Conservation (phyloP, 1,140 invertebrate species). For the Yoshiicerus persimilis region DNA sequence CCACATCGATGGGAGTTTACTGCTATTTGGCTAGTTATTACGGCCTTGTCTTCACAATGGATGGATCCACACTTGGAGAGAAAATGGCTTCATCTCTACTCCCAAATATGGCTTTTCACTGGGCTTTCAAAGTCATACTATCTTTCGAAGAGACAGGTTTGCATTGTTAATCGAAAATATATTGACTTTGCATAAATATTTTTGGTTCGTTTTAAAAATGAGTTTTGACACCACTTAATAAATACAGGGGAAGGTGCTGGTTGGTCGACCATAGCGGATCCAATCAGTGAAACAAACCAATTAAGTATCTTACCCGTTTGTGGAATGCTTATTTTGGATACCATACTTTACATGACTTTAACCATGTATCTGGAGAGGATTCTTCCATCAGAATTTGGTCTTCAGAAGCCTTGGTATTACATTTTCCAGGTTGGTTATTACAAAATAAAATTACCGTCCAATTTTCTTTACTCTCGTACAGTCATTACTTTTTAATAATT, state of each 20-base stretch:
- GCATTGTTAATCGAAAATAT: no score
- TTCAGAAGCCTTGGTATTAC: constrained; percentile 57
- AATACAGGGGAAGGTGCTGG: constrained; percentile 57
- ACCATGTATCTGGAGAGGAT: constrained; percentile 61
- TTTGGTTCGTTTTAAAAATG: no score
- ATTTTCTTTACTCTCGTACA: no score
- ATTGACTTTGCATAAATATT: no score
- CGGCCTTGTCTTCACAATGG: no score
- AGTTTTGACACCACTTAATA: no score
- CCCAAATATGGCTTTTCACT: constrained; percentile 74
- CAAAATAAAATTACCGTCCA: no score
- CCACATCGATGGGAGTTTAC: no score
- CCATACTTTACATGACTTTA: constrained; percentile 65
- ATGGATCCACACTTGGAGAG: no score
- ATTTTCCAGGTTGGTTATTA: constrained; percentile 28
- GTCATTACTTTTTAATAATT: no score
- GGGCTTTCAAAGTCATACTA: constrained; percentile 64
- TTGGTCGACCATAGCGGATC: constrained; percentile 56
- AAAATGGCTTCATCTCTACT: constrained; percentile 67
- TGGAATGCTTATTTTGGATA: constrained; percentile 63
- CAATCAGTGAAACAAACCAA: constrained; percentile 26
- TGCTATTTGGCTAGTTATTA: no score
- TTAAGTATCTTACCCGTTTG: constrained; percentile 54
- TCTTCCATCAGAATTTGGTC: constrained; percentile 51
- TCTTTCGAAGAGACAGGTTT: constrained; percentile 62